A percentile compares a stretch with the other conserved stretches of the same genome.
Evolutionary conservation across 2,797 vertebrate genomes (phyloP).

Genomic region (Hydrophis major): DNA sequence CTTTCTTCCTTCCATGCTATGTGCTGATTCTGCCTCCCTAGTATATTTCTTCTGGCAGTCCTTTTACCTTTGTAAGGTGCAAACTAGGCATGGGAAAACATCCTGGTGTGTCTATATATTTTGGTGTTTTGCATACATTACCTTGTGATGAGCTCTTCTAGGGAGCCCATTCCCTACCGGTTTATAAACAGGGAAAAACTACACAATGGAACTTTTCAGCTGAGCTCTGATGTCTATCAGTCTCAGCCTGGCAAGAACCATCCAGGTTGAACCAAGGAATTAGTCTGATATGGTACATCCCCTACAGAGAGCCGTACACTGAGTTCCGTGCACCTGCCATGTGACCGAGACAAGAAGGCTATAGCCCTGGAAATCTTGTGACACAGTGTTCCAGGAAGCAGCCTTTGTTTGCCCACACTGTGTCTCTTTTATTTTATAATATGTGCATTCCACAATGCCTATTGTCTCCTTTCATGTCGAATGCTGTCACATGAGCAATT

Average conservation of each 20-base stretch:
- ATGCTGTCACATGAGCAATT: slow-evolving; percentile 62
- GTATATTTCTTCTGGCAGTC: not conserved
- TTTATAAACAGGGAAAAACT: fast-evolving
- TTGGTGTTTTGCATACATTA: not conserved
- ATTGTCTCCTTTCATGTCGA: slow-evolving; percentile 60
- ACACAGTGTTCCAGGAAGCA: slow-evolving; percentile 66
- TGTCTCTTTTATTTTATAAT: slow-evolving; percentile 65
- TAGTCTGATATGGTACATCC: slow-evolving; percentile 11
- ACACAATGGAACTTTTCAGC: not conserved
- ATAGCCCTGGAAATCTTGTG: slow-evolving; percentile 63
- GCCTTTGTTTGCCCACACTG: slow-evolving; percentile 68
- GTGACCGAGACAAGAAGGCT: slow-evolving; percentile 31
- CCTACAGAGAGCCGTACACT: slow-evolving; percentile 29
- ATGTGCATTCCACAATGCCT: slow-evolving; percentile 59
- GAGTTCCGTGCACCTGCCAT: slow-evolving; percentile 37
- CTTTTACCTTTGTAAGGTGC: not conserved
- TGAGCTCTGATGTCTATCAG: slow-evolving; percentile 1
- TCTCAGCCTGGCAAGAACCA: slow-evolving; percentile 7
- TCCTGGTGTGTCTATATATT: not conserved
- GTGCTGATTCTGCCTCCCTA: not conserved
- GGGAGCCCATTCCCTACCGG: not conserved
- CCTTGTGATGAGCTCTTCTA: not conserved
- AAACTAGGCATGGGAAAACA: not conserved
- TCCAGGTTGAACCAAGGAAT: slow-evolving; percentile 11
- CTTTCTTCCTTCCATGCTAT: not conserved